phyloP scores from a whole-genome alignment of 2,797 vertebrate species.

The Gymnocypris eckloni region DNA sequence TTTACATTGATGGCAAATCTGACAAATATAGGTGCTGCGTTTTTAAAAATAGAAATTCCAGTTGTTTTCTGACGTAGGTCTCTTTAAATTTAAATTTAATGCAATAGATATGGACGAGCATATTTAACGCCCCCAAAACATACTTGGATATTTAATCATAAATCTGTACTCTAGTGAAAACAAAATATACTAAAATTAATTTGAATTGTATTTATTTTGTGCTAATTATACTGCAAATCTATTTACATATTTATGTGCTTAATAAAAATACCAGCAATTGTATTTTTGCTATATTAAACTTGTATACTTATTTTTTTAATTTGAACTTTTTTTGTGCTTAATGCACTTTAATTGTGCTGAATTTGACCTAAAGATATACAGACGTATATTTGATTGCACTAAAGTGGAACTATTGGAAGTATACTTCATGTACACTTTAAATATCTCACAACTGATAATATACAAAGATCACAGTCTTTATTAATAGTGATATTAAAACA shows the following conservation, averaged over 20 bases:
- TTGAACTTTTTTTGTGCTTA: not conserved
- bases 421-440: not conserved
- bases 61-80: not conserved
- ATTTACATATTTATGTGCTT: not conserved
- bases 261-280: not conserved
- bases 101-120: no score
- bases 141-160: not conserved
- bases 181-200: not conserved
- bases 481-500: not conserved
- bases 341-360: not conserved
- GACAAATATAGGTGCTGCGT: not conserved
- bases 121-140: not conserved
- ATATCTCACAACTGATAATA: not conserved
- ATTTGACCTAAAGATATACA: not conserved
- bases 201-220: not conserved
- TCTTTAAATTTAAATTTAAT: not conserved
- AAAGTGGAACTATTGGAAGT: not conserved
- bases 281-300: not conserved
- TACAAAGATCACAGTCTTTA: not conserved
- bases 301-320: not conserved
- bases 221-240: not conserved
- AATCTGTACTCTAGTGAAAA: not conserved
- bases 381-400: not conserved
- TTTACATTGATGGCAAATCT: constrained; percentile 22
- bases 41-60: not conserved